Percentiles rank a stretch among this genome's conserved stretches.
Conservation (phyloP, 2,113 vertebrate genomes). For the Mesembrinibis cayennensis region DNA sequence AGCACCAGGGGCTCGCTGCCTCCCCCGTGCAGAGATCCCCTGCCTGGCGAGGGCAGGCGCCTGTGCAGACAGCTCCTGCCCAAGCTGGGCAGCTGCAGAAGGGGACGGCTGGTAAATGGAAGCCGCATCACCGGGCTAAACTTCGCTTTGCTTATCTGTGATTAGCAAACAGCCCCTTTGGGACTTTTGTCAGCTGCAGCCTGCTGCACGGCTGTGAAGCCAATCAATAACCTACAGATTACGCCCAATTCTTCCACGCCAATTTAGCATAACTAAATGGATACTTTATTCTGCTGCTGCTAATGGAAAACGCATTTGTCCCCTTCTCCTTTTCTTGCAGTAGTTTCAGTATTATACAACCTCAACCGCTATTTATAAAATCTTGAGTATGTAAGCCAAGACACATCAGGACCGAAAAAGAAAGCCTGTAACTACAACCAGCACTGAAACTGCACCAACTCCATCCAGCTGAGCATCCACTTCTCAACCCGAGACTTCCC, state of each 20-base stretch:
- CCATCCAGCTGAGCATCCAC: not conserved
- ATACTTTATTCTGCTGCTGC: not conserved
- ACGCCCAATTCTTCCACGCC: not conserved
- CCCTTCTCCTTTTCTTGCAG: not conserved
- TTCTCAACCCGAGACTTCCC: not conserved
- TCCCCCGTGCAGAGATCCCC: too few relatives aligned
- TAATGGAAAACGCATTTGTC: not conserved
- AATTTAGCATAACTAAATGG: not conserved
- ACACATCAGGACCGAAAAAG: not conserved
- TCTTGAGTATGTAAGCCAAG: not conserved
- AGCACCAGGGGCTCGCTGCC: rapidly evolving
- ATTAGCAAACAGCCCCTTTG: not conserved
- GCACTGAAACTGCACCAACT: not conserved
- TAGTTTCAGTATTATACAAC: not conserved
- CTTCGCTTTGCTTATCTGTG: not conserved
- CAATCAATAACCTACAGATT: not conserved
- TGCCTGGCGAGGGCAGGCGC: rapidly evolving
- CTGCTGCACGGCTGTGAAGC: not conserved
- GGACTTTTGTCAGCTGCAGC: not conserved
- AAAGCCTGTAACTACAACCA: not conserved
- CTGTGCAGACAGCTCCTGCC: not conserved
- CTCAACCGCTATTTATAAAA: not conserved
- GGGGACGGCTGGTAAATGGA: not conserved
- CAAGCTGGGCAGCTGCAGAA: not conserved
- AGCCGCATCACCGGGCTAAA: not conserved